Base-by-base conservation (phyloP, 2,888 invertebrate genomes). In the Masnerella sp. region DNA sequence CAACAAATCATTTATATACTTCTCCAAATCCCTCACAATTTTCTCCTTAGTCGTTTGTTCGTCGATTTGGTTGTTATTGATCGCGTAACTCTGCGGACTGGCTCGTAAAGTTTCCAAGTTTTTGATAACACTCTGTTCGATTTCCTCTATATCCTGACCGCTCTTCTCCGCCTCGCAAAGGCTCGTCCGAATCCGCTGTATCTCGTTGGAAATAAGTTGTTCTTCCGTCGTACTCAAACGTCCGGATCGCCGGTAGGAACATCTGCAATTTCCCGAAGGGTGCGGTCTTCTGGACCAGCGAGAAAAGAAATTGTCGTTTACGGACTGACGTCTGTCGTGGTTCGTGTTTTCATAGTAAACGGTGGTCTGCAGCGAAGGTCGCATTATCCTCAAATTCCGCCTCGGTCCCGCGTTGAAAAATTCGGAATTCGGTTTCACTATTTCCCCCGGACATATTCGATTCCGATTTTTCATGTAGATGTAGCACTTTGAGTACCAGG, bases 231-330 rank as follows among this genome's bases (percentile, higher is more conserved):
- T 82, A 32, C 82, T 82, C n/a, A 80, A 28, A 11, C 81, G 69
- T 9, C 67, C 77, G n/a, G 84, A 84, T 2, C 81, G 81, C 7
- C 85, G 73, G 59, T 85, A 87, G 2, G 86, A 86, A 47, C 86
- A 87, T 2, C 86, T 79, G 47, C 87, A 87, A 49, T 85, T 85
- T 0, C 82, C 83, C 2, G 85, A 84, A 0, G 86, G 82, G 72
- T 86, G 86, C 0, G 86, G 85, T 12, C 84, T 75, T 28, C 77
- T 79, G 9, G 84, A 81, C 86, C 86, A 87, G 0, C 84, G 80
- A 0, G 83, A 76, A 43, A 84, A 84, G 68, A 87, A 86, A 59
- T 87, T 86, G 36, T 86, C 87, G 59, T 83, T 81, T 9, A 86
- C 76, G 3, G 85, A 84, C 52, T 85, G 86, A 0, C 83, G 83